Evolutionary conservation across 2,113 vertebrate species (phyloP).

Genomic region (Chiloscyllium plagiosum): DNA sequence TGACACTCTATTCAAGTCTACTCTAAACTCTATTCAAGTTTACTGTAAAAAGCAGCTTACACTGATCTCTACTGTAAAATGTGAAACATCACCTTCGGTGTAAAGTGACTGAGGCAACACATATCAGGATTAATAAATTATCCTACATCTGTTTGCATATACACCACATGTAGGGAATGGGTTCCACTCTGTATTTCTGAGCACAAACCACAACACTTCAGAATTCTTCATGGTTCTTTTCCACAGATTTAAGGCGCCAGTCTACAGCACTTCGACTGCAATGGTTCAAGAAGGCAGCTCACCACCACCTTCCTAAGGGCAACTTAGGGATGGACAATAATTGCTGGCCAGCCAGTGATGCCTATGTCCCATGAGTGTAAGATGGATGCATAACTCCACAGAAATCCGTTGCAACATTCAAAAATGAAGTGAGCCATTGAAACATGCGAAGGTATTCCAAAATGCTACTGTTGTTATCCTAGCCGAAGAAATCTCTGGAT

Average conservation of each 20-base stretch:
- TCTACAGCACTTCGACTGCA: too few species aligned
- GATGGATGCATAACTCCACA: not conserved
- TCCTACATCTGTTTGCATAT: not conserved
- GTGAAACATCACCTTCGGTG: not conserved
- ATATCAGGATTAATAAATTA: not conserved
- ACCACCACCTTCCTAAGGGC: too few species aligned
- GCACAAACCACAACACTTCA: not conserved
- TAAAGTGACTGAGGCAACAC: not conserved
- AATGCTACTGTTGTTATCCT: not conserved
- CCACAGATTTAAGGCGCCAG: not conserved
- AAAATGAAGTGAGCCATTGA: not conserved
- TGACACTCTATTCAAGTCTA: not conserved
- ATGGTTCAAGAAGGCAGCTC: too few species aligned
- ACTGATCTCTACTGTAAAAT: not conserved
- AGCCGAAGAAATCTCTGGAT: not conserved
- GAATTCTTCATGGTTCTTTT: not conserved
- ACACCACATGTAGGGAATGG: not conserved
- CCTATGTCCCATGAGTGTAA: not conserved
- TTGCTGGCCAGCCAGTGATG: too few species aligned
- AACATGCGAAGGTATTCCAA: not conserved
- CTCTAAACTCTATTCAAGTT: not conserved
- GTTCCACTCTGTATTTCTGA: not conserved
- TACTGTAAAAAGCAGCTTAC: not conserved
- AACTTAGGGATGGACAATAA: too few species aligned
- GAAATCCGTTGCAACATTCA: not conserved